These are phyloP conservation scores for Phaenicophaeus curvirostris DNA, from an alignment of 2,797 vertebrate genomes.

Conservation along the genomic window DNA sequence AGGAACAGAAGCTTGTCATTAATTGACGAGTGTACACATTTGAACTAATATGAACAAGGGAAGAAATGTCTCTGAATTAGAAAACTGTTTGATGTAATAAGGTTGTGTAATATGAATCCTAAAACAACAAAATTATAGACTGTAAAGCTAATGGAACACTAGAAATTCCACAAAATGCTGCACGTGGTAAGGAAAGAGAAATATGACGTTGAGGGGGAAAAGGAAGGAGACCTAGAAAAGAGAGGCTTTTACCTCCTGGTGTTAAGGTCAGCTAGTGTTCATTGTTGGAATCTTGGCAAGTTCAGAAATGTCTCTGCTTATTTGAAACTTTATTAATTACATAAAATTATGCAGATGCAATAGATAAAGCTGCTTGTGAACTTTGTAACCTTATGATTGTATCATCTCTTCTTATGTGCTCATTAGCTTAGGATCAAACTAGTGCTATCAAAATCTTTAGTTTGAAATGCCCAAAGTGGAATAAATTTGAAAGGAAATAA, in stretches of 20 bases:
- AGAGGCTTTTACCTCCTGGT: background rate
- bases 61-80: background rate
- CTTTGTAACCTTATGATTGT: background rate
- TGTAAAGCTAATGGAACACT: background rate
- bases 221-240: background rate
- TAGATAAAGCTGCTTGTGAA: background rate
- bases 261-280: background rate
- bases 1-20: background rate
- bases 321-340: background rate
- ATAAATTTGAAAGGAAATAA: constrained; percentile 26
- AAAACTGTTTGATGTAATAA: background rate
- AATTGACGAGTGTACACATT: background rate
- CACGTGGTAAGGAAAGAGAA: background rate
- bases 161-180: background rate
- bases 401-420: constrained; percentile 6
- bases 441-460: background rate
- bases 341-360: background rate
- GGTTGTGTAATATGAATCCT: background rate
- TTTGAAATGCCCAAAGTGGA: background rate
- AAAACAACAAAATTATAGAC: background rate
- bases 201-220: background rate
- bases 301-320: background rate
- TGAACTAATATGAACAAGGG: background rate
- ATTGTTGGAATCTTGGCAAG: background rate
- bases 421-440: background rate